These are phyloP conservation scores for Staurois parvus DNA, from an alignment of 2,797 vertebrate genomes.

Conservation along the genomic window DNA sequence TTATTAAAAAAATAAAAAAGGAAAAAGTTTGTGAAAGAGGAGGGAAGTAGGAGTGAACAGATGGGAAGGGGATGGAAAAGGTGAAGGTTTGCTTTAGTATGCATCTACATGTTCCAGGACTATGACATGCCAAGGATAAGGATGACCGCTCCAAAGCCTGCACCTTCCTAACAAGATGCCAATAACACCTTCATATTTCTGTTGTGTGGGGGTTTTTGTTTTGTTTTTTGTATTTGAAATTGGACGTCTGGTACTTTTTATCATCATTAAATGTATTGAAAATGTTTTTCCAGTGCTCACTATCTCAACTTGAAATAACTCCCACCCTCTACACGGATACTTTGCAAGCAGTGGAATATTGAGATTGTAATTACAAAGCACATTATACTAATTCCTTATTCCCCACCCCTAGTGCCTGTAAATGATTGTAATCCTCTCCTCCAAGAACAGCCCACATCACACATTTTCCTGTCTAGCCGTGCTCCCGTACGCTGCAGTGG, in stretches of 20 bases:
- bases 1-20: no score
- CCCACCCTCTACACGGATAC: slow-evolving; percentile 9
- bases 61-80: no score
- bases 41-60: no score
- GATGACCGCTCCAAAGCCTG: no score
- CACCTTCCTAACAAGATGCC: no score
- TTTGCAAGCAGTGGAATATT: slow-evolving; percentile 27
- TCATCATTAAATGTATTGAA: not conserved
- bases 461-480: slow-evolving; percentile 12
- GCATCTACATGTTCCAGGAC: no score
- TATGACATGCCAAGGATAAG: no score
- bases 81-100: no score
- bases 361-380: slow-evolving; percentile 44
- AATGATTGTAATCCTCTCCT: slow-evolving; percentile 41
- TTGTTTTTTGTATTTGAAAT: no score
- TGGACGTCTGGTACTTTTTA: not conserved
- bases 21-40: no score
- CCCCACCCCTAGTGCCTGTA: slow-evolving; percentile 47
- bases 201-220: no score
- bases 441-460: slow-evolving; percentile 35
- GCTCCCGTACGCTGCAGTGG: slow-evolving; percentile 3
- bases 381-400: slow-evolving; percentile 47
- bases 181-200: no score
- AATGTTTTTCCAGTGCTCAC: not conserved
- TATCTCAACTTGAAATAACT: not conserved